These are phyloP conservation scores for Hirtodrosophila cameraria DNA, from an alignment of 2,888 invertebrate genomes.

Conservation along the genomic window DNA sequence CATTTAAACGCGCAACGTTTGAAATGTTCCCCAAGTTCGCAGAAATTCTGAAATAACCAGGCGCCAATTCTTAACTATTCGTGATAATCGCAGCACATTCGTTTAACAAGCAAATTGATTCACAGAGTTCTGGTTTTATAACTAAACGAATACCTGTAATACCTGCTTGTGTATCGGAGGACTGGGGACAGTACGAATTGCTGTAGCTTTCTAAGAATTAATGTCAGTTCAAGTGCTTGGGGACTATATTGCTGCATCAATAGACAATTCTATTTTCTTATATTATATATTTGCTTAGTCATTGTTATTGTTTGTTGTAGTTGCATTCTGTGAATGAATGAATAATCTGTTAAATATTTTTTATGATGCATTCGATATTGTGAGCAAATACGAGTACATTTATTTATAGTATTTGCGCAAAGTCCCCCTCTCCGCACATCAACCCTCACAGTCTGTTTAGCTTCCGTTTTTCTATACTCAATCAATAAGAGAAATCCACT, in stretches of 20 bases:
- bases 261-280: constrained; percentile 12
- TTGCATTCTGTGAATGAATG: constrained; percentile 42
- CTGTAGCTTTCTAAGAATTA: constrained; percentile 28
- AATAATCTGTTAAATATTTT: constrained; percentile 26
- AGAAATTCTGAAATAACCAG: constrained; percentile 42
- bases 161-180: background rate
- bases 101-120: constrained; percentile 36
- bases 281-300: constrained; percentile 9
- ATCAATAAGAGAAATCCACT: constrained; percentile 14
- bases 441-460: background rate
- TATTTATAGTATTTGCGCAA: constrained; percentile 6
- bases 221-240: constrained; percentile 11
- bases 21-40: constrained; percentile 29
- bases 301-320: constrained; percentile 20
- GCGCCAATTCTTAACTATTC: constrained; percentile 60
- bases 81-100: constrained; percentile 42
- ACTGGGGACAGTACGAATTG: background rate
- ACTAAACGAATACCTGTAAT: background rate
- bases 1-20: background rate
- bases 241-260: constrained; percentile 4
- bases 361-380: constrained; percentile 1
- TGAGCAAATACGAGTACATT: background rate
- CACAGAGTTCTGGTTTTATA: constrained; percentile 1
- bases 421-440: too few relatives aligned
- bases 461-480: background rate